Percentiles rank a stretch among this genome's conserved stretches.
phyloP scores from a whole-genome alignment of 2,888 invertebrate genomes.

The Colletes collaris region DNA sequence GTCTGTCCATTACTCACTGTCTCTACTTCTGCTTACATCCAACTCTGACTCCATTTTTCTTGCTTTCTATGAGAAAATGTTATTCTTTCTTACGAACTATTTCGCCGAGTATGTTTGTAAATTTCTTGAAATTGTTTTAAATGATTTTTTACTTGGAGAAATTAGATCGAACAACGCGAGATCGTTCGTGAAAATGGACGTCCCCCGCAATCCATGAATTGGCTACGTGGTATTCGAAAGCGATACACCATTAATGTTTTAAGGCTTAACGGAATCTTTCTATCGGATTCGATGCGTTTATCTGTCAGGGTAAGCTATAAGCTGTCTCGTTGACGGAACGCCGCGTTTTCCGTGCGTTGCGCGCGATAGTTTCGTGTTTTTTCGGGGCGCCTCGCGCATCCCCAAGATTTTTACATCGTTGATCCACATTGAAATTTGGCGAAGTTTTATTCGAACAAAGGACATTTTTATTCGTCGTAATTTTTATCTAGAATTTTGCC shows the following conservation, averaged over 20 bases:
- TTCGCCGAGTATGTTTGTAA: too few species aligned
- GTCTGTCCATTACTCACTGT: too few species aligned
- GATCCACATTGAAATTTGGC: background rate
- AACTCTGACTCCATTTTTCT: too few species aligned
- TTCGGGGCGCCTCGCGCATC: conserved; percentile 33
- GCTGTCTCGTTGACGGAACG: conserved; percentile 55
- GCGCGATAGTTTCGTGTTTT: background rate
- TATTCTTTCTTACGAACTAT: too few species aligned
- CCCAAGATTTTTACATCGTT: conserved; percentile 1
- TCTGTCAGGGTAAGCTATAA: conserved; percentile 40
- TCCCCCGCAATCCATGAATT: conserved; percentile 72
- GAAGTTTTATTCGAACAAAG: too few species aligned
- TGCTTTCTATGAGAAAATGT: too few species aligned
- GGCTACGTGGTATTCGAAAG: conserved; percentile 81
- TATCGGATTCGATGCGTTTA: conserved; percentile 46
- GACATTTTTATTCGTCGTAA: too few species aligned
- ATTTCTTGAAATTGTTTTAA: too few species aligned
- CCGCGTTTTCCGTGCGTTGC: conserved; percentile 44
- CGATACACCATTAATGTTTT: conserved; percentile 79
- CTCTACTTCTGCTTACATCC: too few species aligned
- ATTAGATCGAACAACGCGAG: background rate
- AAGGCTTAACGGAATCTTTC: conserved; percentile 62
- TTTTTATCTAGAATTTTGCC: too few species aligned
- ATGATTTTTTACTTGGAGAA: too few species aligned
- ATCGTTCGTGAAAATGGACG: conserved; percentile 30